A percentile compares a stretch with the other conserved stretches of the same genome.
These are phyloP conservation scores for Callocephalon fimbriatum DNA, from an alignment of 2,113 vertebrate species.

Conservation along the genomic window DNA sequence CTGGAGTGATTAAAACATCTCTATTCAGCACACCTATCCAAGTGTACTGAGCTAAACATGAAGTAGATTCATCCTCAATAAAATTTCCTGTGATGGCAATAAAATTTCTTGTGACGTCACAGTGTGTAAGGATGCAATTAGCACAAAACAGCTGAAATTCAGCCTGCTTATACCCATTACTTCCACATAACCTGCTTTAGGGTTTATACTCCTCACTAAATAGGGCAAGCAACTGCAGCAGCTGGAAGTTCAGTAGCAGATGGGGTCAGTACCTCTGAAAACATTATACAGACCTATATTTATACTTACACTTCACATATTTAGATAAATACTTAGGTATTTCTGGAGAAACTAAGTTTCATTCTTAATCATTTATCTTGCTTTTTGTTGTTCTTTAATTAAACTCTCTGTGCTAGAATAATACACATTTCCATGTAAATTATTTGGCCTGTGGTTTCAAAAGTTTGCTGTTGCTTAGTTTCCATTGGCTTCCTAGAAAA, in stretches of 20 bases:
- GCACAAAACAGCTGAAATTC: not conserved
- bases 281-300: not conserved
- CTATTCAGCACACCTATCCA: not conserved
- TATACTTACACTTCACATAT: not conserved
- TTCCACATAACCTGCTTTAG: not conserved
- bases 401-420: not conserved
- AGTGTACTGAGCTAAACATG: not conserved
- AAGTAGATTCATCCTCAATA: not conserved
- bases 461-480: not conserved
- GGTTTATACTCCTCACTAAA: not conserved
- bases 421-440: not conserved
- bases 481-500: not conserved
- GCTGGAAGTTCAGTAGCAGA: not conserved
- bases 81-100: not conserved
- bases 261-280: not conserved
- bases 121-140: not conserved
- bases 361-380: not conserved
- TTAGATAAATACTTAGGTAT: not conserved
- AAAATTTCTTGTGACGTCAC: not conserved
- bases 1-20: not conserved
- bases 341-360: not conserved
- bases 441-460: not conserved
- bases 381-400: not conserved
- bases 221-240: not conserved
- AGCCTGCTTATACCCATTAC: not conserved